Evolutionary conservation across 2,888 invertebrate genomes (phyloP).

Genomic region (Allacma fusca): DNA sequence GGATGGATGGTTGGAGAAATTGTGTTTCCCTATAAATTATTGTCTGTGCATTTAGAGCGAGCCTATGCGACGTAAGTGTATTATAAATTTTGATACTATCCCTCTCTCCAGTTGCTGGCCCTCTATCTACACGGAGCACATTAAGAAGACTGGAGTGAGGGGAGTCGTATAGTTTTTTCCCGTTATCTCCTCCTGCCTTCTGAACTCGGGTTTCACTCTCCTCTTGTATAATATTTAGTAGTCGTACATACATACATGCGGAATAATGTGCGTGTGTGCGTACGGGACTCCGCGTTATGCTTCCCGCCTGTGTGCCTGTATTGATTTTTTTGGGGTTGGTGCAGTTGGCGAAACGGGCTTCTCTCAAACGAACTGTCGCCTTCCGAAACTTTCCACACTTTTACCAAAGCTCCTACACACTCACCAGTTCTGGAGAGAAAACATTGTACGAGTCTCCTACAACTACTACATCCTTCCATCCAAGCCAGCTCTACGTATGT

Average conservation of each 20-base stretch:
- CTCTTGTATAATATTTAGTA: slow-evolving; percentile 6
- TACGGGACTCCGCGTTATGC: background rate
- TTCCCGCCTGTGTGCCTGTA: slow-evolving; percentile 1
- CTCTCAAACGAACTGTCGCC: slow-evolving; percentile 12
- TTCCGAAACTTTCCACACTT: slow-evolving; percentile 16
- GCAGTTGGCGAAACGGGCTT: background rate
- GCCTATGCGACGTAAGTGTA: background rate
- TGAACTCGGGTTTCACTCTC: slow-evolving; percentile 2
- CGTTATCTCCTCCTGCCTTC: background rate
- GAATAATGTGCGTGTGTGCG: background rate
- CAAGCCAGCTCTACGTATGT: too few relatives aligned
- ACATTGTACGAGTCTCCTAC: background rate
- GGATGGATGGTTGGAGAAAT: background rate
- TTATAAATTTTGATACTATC: background rate
- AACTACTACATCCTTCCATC: too few relatives aligned
- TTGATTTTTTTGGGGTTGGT: slow-evolving; percentile 12
- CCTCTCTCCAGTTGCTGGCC: too few relatives aligned
- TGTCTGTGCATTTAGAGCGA: background rate
- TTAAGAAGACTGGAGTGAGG: too few relatives aligned
- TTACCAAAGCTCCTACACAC: background rate
- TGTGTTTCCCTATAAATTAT: background rate
- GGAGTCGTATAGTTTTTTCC: background rate
- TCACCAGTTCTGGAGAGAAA: background rate
- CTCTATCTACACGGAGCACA: too few relatives aligned
- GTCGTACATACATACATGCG: too few relatives aligned